Conservation (phyloP, 2,888 invertebrate genomes). For the Morpho helenor region DNA sequence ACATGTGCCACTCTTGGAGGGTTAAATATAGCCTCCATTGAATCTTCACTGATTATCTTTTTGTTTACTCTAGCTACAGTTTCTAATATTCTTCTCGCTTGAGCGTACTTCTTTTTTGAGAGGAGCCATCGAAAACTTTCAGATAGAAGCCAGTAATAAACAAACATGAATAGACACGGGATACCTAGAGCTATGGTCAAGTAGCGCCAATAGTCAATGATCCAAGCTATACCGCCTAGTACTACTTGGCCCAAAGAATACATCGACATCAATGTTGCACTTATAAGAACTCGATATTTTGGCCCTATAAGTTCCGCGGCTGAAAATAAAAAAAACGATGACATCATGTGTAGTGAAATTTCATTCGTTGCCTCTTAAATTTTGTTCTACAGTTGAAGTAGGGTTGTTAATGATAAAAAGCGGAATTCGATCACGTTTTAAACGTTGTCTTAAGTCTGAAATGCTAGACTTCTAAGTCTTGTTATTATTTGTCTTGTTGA, state of each 20-base stretch:
- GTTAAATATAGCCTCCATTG: conserved; percentile 37
- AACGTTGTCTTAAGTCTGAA: too few species aligned
- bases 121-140: conserved; percentile 88
- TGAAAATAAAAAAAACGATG: conserved; percentile 1
- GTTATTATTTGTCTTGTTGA: too few species aligned
- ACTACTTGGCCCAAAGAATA: conserved; percentile 85
- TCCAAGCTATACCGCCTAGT: conserved; percentile 82
- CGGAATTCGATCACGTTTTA: too few species aligned
- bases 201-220: conserved; percentile 82
- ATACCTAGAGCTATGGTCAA: conserved; percentile 80
- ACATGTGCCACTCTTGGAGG: neutral
- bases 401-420: too few species aligned
- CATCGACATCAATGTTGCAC: conserved; percentile 82
- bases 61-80: conserved; percentile 58
- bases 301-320: conserved; percentile 86
- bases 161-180: conserved; percentile 82
- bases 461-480: too few species aligned
- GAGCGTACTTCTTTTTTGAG: conserved; percentile 80
- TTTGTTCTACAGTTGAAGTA: too few species aligned
- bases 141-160: conserved; percentile 80
- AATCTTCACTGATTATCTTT: conserved; percentile 72
- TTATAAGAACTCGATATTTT: conserved; percentile 83
- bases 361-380: too few species aligned
- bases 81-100: conserved; percentile 78
- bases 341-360: neutral